Evolutionary conservation across 2,888 invertebrate species (phyloP), one percentile per base, ranked within the genome.

Genomic region (Scaptomyza reducta): DNA sequence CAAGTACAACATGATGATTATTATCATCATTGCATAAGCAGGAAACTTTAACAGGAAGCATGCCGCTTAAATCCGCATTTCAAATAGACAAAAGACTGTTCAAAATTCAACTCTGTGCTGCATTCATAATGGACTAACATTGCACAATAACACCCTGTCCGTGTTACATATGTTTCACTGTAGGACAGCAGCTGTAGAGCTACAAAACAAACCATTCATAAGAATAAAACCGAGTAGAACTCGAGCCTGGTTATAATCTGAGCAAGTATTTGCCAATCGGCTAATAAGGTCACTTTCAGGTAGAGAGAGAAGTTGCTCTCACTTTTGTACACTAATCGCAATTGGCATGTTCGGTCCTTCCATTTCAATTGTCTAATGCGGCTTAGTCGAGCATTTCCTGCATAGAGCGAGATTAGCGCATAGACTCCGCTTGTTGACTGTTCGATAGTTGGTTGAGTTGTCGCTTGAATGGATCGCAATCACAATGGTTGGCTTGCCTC

Each of bases 141-240:
- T 22, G 22, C 70, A 75, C 61, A 70, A 81, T 10, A 40, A 5
- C 40, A 10, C 9, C 16, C 40, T 67, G 50, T 59, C 61, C 58
- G 49, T 68, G 51, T 73, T 81, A 84, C 84, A 81, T 84, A 76
- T 81, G 84, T 80, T 68, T 45, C 72, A 72, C 75, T 64, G 65
- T 71, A 50, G 63, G 45, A 66, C 47, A 55, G 47, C 47, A 64
- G 47, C 45, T 31, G 38, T 14, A 14, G 14, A 69, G 50, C 22
- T 22, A 22, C n/a, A 22, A 22, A 22, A 22, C 22, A 22, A 60
- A 42, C 42, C 51, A 54, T 58, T 55, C 57, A 71, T 35, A 60
- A 25, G 31, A 59, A 31, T 49, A 25, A n/a, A 62, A 45, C 42
- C 25, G 33, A 14, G 41, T 18, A 9, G 3, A 16, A 29, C 13